Conservation (phyloP, 2,113 vertebrate species). For the Elgaria multicarinata region DNA sequence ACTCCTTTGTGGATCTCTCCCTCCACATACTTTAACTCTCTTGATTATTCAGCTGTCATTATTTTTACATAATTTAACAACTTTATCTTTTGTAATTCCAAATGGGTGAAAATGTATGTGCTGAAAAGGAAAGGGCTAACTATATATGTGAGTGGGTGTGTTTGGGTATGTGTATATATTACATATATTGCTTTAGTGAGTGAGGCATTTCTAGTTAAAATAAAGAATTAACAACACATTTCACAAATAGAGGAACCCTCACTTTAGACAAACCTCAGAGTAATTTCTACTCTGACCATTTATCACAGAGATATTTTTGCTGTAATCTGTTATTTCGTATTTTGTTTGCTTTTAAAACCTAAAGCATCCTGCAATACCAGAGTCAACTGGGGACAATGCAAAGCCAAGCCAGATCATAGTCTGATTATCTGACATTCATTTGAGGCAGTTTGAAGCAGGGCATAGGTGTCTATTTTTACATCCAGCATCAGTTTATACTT, state of each 20-base stretch:
- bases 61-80: slow-evolving; percentile 34
- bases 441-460: neutral
- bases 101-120: neutral
- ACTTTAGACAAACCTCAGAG: slow-evolving; percentile 37
- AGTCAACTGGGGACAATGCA: slow-evolving; percentile 9
- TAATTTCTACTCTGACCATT: slow-evolving; percentile 60
- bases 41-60: slow-evolving; percentile 28
- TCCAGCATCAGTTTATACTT: neutral
- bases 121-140: slow-evolving; percentile 39
- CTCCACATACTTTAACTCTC: neutral
- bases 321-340: slow-evolving; percentile 56
- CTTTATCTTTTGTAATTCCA: slow-evolving; percentile 38
- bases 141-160: neutral
- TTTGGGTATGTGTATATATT: no score
- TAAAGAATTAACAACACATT: slow-evolving; percentile 48
- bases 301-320: slow-evolving; percentile 56
- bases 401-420: neutral
- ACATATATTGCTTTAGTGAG: slow-evolving; percentile 41
- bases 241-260: slow-evolving; percentile 15
- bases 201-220: slow-evolving; percentile 33
- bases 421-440: neutral
- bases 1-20: neutral
- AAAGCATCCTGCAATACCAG: no score
- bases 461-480: neutral
- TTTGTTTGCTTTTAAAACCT: no score